These are phyloP conservation scores for Ctenoplectra terminalis DNA, from an alignment of 1,140 invertebrate species.

Conservation along the genomic window DNA sequence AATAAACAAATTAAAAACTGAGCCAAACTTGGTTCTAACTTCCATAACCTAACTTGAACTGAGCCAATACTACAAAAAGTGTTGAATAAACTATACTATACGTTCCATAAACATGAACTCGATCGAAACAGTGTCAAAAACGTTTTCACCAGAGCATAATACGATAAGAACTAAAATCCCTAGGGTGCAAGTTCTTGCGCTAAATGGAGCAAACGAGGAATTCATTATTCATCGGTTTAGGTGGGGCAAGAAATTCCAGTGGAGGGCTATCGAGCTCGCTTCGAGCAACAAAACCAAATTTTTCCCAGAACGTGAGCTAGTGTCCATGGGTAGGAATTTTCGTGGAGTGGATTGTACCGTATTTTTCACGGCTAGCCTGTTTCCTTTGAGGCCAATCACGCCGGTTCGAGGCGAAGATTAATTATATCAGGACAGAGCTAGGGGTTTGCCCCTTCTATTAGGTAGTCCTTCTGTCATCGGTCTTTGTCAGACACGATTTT, in stretches of 20 bases:
- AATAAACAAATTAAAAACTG: no score
- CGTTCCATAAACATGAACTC: not conserved
- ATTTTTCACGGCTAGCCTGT: constrained; percentile 8
- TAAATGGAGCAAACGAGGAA: constrained; percentile 2
- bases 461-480: constrained; percentile 27
- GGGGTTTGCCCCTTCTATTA: constrained; percentile 18
- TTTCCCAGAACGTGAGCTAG: not conserved
- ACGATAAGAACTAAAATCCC: not conserved
- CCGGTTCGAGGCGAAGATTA: constrained; percentile 13
- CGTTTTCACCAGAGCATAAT: no score
- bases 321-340: not conserved
- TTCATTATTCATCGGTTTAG: constrained; percentile 21
- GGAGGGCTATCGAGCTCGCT: constrained; percentile 5
- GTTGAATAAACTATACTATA: no score
- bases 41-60: no score
- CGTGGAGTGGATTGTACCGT: not conserved
- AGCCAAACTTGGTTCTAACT: no score
- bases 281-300: not conserved
- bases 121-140: not conserved
- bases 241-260: not conserved
- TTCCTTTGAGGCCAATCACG: constrained; percentile 5
- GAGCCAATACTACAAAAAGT: no score
- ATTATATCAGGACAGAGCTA: constrained; percentile 4
- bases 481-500: constrained; percentile 30
- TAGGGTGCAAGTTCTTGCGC: no score